Base-by-base conservation (phyloP, 2,113 vertebrate genomes). In the Mustela lutreola region DNA sequence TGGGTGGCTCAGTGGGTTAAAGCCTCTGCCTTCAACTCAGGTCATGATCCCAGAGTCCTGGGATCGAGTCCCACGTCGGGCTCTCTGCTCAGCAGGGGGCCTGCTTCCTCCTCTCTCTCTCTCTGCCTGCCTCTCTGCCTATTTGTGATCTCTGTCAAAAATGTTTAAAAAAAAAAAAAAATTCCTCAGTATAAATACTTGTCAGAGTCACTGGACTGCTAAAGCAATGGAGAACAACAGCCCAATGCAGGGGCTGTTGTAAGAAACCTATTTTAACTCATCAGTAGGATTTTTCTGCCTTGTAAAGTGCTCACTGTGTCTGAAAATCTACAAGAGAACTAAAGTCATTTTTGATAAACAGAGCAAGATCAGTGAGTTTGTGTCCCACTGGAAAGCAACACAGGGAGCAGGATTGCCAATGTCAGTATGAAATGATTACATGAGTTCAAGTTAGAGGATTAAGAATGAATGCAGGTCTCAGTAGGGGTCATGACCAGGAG, bases 161-260 rank as follows among this genome's bases (percentile, higher is more conserved):
- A 48, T 48, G 45, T 48, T 48, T 11, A 50, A 50, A 50, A 36
- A 50, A 50, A 58, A 90, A 56, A 82, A 87, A 22, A 90, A 96
- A 95, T n/a, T 53, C 19, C 53, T 92, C 80, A 93, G 62, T 36
- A 79, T 48, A 87, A 90, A 87, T 65, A 65, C 62, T 91, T 48
- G 53, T 58, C 48, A 80, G 33, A 83, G 15, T 48, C 50, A 65
- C 39, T 3, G 60, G 45, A 58, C 80, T 92, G 33, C 45, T n/a
- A 4, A 75, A 42, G 76, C 53, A 73, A 42, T 12, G 48, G 11
- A 48, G 39, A 31, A 80, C n/a, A n/a, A n/a, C n/a, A n/a, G n/a
- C 8, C 33, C 33, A 36, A 45, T 70, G 18, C 91, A 80, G 14
- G 45, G 21, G 70, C 11, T 89, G 26, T 33, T 70, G 73, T 85